Conservation (phyloP, 2,888 invertebrate species). For the Atherix ibis region DNA sequence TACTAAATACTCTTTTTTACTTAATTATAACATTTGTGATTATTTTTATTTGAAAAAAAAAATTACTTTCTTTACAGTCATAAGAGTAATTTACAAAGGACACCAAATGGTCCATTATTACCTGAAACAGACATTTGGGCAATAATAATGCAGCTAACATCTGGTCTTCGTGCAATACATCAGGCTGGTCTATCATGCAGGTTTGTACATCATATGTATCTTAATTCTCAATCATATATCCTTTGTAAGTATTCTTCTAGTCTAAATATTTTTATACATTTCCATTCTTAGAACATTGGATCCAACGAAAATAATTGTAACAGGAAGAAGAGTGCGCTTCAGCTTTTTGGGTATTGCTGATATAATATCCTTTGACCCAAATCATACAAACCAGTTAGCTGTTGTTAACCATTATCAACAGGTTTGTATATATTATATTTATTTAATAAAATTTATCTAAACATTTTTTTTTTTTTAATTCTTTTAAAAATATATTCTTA, state of each 20-base stretch:
- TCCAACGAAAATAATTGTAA: conserved; percentile 79
- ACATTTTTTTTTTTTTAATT: too few species aligned
- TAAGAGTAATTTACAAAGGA: conserved; percentile 32
- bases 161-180: conserved; percentile 84
- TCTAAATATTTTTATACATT: too few species aligned
- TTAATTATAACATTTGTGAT: background rate
- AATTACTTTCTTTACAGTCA: conserved; percentile 20
- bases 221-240: background rate
- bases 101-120: conserved; percentile 55
- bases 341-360: conserved; percentile 71
- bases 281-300: conserved; percentile 78
- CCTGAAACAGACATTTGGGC: conserved; percentile 91
- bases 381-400: conserved; percentile 45
- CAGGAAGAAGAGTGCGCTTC: conserved; percentile 61
- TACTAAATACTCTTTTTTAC: too few species aligned
- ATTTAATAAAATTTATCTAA: too few species aligned
- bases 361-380: conserved; percentile 59
- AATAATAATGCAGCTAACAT: conserved; percentile 86
- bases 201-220: conserved; percentile 22
- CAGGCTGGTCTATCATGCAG: conserved; percentile 46
- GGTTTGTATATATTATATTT: conserved; percentile 16
- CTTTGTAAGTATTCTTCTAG: background rate
- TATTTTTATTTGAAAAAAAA: background rate
- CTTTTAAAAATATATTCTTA: too few species aligned
- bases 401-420: conserved; percentile 56